A percentile compares a stretch with the other conserved stretches of the same genome.
phyloP scores from a whole-genome alignment of 2,888 invertebrate species.

The Anorthoa munda region DNA sequence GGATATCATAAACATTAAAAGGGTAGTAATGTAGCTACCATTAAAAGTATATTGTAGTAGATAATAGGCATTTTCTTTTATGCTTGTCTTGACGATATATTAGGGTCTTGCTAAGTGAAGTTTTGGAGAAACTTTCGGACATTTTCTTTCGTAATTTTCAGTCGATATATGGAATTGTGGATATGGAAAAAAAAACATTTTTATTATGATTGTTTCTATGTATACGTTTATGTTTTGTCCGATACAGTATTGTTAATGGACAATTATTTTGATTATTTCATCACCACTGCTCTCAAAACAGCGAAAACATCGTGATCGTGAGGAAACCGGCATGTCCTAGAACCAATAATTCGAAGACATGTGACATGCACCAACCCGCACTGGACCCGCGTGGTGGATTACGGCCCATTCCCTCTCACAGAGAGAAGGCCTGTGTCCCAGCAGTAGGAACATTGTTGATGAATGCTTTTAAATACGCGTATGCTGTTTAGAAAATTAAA shows the following conservation, averaged over 20 bases:
- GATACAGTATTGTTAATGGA: not conserved
- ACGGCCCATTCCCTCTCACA: no score
- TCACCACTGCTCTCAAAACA: no score
- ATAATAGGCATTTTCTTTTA: conserved; percentile 5
- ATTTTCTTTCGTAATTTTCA: not conserved
- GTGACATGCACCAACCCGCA: no score
- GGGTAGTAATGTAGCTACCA: conserved; percentile 6
- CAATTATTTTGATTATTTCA: no score
- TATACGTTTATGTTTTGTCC: not conserved
- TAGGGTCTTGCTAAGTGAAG: not conserved
- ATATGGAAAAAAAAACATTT: not conserved
- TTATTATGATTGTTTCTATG: not conserved
- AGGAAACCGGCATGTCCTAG: no score
- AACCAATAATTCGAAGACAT: no score
- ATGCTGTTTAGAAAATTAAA: not conserved
- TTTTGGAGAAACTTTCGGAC: not conserved
- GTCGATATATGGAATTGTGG: no score
- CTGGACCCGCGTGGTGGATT: no score
- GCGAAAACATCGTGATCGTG: no score
- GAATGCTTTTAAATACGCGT: no score
- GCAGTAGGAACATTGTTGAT: no score
- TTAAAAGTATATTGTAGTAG: conserved; percentile 6
- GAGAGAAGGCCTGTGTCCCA: no score
- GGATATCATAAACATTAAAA: conserved; percentile 10
- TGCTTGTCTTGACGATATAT: not conserved